Base-by-base conservation (phyloP, 2,888 invertebrate species). In the Leptopilina myrica region DNA sequence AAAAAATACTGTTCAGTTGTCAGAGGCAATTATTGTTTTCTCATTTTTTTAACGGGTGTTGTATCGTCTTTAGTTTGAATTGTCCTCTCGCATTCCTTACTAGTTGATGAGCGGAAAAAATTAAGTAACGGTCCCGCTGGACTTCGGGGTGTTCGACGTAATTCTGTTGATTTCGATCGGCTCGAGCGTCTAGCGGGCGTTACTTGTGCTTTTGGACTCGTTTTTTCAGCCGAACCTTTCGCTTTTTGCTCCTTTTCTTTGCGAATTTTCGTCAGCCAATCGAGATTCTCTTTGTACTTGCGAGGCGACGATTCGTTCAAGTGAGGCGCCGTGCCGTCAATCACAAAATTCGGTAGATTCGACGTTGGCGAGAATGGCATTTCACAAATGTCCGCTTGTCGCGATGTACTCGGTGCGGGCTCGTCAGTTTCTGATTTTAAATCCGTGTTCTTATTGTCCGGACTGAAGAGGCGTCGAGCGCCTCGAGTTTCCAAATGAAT, bases 311-410 rank as follows among this genome's bases (percentile, higher is more conserved):
- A 94, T 75, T 94, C 92, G 62, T 94, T 92, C 76, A 96, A 89
- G 89, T 96, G 96, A 0, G 97, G 97, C 0, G 96, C 96, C 59
- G 95, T 95, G 0, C 97, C 97, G 85, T 95, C 95, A 14, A 95
- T 84, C 0, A 96, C 96, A 86, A 93, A 97, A 92, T 97, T 95
- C 0, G 97, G 97, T 81, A 97, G 90, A 89, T 96, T 95, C 15
- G 93, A 93, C 0, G 95, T 95, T 0, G 96, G 95, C 1, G 95
- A 94, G 73, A 92, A 92, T 2, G 85, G 62, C 73, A 2, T 56
- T 11, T 69, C 62, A 7, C 12, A 46, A 40, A 43, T 64, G 62
- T 56, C 53, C 43, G 43, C 43, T 43, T 43, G 43, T 43, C 40
- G 69, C 1, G 84, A 82, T 3, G 88, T 85, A 80, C 88, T 89